These are phyloP conservation scores for Etheostoma spectabile DNA, from an alignment of 2,113 vertebrate genomes.

Conservation along the genomic window DNA sequence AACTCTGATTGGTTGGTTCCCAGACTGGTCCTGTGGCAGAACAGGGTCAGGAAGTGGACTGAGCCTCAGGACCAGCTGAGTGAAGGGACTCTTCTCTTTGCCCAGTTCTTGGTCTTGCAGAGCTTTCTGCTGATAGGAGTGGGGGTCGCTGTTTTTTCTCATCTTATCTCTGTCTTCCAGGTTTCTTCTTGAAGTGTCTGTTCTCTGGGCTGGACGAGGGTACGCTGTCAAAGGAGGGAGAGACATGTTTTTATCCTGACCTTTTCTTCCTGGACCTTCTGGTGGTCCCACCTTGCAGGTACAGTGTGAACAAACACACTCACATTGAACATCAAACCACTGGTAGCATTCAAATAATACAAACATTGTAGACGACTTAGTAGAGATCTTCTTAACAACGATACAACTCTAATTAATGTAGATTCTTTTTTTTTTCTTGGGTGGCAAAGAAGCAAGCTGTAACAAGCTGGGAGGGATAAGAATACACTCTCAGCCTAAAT, in stretches of 20 bases:
- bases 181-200: slow-evolving; percentile 91
- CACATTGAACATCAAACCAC: background rate
- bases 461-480: background rate
- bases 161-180: slow-evolving; percentile 69
- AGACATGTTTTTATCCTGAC: slow-evolving; percentile 81
- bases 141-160: no score
- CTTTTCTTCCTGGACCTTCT: slow-evolving; percentile 94
- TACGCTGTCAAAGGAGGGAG: slow-evolving; percentile 37
- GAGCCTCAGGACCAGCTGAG: no score
- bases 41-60: no score
- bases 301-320: slow-evolving; percentile 15
- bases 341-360: background rate
- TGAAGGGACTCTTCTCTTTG: no score
- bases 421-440: background rate
- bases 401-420: no score
- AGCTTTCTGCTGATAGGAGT: no score
- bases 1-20: no score
- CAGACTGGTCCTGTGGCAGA: no score
- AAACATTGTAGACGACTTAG: no score
- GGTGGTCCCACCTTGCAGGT: slow-evolving; percentile 95
- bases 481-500: no score
- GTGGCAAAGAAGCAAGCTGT: background rate
- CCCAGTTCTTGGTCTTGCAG: no score
- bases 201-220: slow-evolving; percentile 87
- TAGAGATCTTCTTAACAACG: background rate